Evolutionary conservation across 2,113 vertebrate species (phyloP), one percentile per base, ranked within the genome.

Genomic region (Rattus rattus): DNA sequence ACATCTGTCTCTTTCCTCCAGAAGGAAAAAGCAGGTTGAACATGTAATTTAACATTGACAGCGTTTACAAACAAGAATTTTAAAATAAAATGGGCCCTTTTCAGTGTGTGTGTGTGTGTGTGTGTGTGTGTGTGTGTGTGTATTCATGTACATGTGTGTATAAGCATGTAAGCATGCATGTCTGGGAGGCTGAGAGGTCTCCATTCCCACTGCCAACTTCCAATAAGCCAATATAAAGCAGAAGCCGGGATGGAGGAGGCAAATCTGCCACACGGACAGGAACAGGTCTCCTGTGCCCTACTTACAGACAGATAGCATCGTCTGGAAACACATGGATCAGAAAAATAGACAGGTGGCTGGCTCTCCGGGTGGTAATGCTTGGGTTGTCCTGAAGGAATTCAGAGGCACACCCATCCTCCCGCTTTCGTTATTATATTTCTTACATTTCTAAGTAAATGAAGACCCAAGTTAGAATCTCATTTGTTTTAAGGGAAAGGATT

Each of bases 31-130:
- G 8, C 30, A 49, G 0, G 36, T 59, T 26, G 33, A 49, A 28
- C n/a, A 20, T 49, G 28, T 4, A 72, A 47, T n/a, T 83, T 52
- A 94, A 54, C 36, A 9, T 33, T 19, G 2, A 11, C 4, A 65
- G n/a, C 36, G 1, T 73, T 92, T 96, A 28, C 24, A 92, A 90
- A 77, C 28, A 56, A 10, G 26, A 24, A 52, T 87, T 91, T 83
- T 90, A 79, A 91, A 49, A 7, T 63, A 30, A 90, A 76, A 81
- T 12, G 17, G 30, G 11, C 17, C 33, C 70, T 67, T 89, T 36
- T 54, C 73, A 3, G 26, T 10, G 39, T 47, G 20, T 26, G 0
- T 13, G 24, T 84, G 9, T 70, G 43, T 30, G 17, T 30, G 14
- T 54, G 30, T 80, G 56, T 84, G 33, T 63, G 26, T 9, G 4